Conservation (phyloP, 1,140 invertebrate species). For the Diachasmimorpha longicaudata region DNA sequence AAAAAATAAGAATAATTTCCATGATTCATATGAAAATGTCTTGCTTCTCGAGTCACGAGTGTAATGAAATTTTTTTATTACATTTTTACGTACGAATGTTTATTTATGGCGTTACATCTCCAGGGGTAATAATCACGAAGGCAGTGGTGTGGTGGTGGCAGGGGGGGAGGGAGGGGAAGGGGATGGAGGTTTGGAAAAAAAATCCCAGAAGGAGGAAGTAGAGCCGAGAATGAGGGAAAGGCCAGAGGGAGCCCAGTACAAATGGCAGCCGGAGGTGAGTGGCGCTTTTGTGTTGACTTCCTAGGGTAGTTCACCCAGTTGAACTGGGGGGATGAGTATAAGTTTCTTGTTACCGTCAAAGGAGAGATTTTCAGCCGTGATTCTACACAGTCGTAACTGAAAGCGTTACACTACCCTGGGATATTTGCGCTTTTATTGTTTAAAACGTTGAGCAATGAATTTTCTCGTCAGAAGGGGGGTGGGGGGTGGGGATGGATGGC, state of each 20-base stretch:
- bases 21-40: too few species aligned
- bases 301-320: neutral
- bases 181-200: too few species aligned
- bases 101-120: neutral
- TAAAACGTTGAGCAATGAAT: neutral
- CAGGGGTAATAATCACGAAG: neutral
- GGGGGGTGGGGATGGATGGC: too few species aligned
- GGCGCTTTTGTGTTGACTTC: neutral
- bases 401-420: neutral
- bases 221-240: neutral
- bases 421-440: neutral
- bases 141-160: neutral
- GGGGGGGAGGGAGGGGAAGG: too few species aligned
- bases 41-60: too few species aligned
- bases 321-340: neutral
- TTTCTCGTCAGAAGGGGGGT: neutral
- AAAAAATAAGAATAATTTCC: too few species aligned
- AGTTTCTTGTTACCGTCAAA: neutral
- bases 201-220: neutral
- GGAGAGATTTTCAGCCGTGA: neutral
- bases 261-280: slow-evolving; percentile 1
- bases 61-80: neutral
- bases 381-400: neutral
- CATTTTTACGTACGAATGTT: neutral
- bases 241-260: neutral